Conservation (phyloP, 2,797 vertebrate species). For the Potorous gilbertii region DNA sequence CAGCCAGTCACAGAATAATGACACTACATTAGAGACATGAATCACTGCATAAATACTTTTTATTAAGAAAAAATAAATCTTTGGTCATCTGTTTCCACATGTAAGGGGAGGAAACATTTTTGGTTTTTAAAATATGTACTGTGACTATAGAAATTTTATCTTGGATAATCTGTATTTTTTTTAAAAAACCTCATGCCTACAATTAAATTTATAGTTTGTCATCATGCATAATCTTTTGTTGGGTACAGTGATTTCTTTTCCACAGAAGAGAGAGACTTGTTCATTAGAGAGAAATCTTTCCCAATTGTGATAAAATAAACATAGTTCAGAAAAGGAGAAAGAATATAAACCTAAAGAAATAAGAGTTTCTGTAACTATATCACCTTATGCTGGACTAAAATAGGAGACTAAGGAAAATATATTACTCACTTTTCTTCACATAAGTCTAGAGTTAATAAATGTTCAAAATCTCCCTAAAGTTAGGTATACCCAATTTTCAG, state of each 20-base stretch:
- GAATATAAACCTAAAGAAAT: background rate
- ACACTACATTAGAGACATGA: constrained; percentile 72
- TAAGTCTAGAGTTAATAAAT: background rate
- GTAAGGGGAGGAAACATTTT: constrained; percentile 76
- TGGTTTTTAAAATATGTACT: constrained; percentile 68
- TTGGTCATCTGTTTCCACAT: constrained; percentile 70
- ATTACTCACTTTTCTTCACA: background rate
- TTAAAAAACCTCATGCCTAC: constrained; percentile 26
- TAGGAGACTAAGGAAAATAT: background rate
- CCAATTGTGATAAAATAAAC: constrained; percentile 27
- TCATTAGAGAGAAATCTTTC: constrained; percentile 8
- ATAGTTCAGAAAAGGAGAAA: constrained; percentile 35
- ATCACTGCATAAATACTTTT: constrained; percentile 69
- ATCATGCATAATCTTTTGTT: constrained; percentile 38
- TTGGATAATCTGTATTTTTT: constrained; percentile 69
- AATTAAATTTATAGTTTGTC: constrained; percentile 45
- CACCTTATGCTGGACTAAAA: constrained; percentile 35
- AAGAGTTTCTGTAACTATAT: constrained; percentile 19
- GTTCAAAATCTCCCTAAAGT: background rate
- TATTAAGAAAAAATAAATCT: constrained; percentile 81
- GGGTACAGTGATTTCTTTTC: background rate
- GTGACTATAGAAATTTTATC: constrained; percentile 73
- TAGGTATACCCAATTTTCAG: background rate
- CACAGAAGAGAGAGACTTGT: constrained; percentile 23
- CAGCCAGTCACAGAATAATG: constrained; percentile 67